A percentile compares a stretch with the other conserved stretches of the same genome.
phyloP scores from a whole-genome alignment of 2,113 vertebrate genomes.

The Fulica atra region DNA sequence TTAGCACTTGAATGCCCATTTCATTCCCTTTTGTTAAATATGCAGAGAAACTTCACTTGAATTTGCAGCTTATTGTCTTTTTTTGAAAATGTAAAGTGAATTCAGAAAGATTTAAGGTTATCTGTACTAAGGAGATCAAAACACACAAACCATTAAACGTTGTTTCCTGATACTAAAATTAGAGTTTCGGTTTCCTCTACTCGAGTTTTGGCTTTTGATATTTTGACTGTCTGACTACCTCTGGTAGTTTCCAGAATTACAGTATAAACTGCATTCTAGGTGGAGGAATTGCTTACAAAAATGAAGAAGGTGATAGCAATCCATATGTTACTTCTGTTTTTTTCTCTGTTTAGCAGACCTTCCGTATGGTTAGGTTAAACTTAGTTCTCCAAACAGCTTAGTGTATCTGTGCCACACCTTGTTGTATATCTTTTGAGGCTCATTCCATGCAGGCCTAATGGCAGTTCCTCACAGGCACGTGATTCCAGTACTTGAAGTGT shows the following conservation, averaged over 20 bases:
- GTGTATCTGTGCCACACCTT: too few relatives aligned
- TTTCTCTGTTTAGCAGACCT: background rate
- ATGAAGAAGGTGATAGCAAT: background rate
- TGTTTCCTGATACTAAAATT: constrained; percentile 7
- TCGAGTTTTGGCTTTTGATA: background rate
- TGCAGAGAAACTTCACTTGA: background rate
- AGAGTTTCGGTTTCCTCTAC: background rate
- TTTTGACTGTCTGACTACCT: background rate
- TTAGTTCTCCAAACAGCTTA: background rate
- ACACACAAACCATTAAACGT: background rate
- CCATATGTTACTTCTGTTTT: background rate
- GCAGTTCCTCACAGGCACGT: background rate
- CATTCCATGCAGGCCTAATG: background rate
- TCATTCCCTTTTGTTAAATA: background rate
- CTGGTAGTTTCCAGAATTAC: background rate
- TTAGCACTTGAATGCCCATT: background rate
- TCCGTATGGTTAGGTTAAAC: background rate
- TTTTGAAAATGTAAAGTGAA: background rate
- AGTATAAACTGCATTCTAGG: background rate
- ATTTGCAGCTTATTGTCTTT: background rate
- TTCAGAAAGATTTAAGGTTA: background rate
- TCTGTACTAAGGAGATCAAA: background rate
- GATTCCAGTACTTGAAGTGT: background rate
- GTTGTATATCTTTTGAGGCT: background rate
- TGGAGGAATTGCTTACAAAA: background rate